These are phyloP conservation scores for Octomys mimax DNA, from an alignment of 2,797 vertebrate species.

Conservation along the genomic window DNA sequence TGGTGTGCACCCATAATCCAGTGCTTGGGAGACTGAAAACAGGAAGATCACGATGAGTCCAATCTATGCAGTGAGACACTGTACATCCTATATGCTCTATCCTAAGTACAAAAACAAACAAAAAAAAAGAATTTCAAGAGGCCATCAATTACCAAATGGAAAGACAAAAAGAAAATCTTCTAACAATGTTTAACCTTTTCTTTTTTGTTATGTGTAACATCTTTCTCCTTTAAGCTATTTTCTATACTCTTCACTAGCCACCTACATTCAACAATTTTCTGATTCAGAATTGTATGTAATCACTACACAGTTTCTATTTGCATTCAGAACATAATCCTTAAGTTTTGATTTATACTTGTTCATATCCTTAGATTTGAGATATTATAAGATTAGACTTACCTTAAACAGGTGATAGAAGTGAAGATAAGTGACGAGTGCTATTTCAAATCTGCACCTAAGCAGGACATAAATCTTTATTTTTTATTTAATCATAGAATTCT, in stretches of 20 bases:
- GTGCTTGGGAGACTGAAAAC: no score
- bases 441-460: constrained; percentile 25
- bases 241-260: fast-evolving
- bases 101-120: no score
- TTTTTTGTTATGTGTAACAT: not conserved
- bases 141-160: not conserved
- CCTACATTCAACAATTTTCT: not conserved
- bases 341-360: not conserved
- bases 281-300: not conserved
- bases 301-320: not conserved
- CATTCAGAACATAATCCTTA: not conserved
- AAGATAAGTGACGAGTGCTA: not conserved
- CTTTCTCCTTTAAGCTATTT: not conserved
- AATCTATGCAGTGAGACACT: no score
- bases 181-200: not conserved
- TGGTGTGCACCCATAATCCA: no score
- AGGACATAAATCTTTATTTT: constrained; percentile 58
- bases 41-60: no score
- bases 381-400: not conserved
- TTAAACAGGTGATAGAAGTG: not conserved
- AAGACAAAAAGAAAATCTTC: not conserved
- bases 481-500: constrained; percentile 67
- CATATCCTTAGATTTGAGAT: not conserved
- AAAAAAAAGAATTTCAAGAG: not conserved
- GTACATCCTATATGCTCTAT: no score